Evolutionary conservation across 2,113 vertebrate genomes (phyloP), one percentile per base, ranked within the genome.

Genomic region (Empidonax alnorum): DNA sequence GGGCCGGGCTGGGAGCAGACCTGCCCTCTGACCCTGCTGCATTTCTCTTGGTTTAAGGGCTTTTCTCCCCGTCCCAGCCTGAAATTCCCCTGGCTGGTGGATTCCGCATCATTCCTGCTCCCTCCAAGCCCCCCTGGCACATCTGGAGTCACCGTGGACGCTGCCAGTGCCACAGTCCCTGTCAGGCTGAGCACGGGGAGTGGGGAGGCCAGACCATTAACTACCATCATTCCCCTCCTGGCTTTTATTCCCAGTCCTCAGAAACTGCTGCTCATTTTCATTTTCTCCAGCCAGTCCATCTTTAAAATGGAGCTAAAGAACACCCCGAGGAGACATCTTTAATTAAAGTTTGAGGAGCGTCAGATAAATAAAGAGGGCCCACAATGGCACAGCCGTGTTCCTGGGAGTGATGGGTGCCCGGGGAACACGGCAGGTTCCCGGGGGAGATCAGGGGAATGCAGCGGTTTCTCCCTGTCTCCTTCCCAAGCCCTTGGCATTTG

Each of bases 11-110:
- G 80, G 93, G 62, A 88, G 84, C 82, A 74, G 73, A 28, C 66
- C 74, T 97, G 91, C 93, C 96, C 96, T 94, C 74, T 95, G 84
- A 92, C 94, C 94, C 44, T 1, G 1, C 73, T 8, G 72, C 95
- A 93, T 96, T 96, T 94, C 95, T 94, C 90, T 93, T 82, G 66
- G 35, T 93, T 95, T 90, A 91, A 96, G 74, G 82, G 75, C 78
- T 95, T 96, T 90, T 92, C 80, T 90, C 81, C 81, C 81, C 7
- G 0, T 73, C 76, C 69, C 67, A 59, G 37, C 12, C 75, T 30
- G 59, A 1, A 27, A 84, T 81, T 55, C 66, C 27, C 50, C 44
- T 61, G 46, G n/a, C 8, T 28, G 30, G 27, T 20, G 74, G 13
- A 66, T 72, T 56, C 24, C 0, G 0, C 23, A 8, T 49, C 49